Conservation (phyloP, 1,140 invertebrate genomes). For the Ephestia elutella region DNA sequence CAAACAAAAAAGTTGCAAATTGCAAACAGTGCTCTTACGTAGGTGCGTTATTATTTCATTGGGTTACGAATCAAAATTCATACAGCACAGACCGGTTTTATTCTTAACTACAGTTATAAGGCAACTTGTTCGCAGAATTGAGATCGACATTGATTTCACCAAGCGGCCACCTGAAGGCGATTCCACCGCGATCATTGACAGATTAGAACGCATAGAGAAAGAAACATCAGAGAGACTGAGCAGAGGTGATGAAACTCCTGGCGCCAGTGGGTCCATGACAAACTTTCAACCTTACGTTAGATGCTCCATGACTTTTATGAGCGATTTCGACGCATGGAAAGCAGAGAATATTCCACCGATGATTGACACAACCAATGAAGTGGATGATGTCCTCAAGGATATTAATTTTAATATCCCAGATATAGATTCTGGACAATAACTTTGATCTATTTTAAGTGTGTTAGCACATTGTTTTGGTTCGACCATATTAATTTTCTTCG, state of each 20-base stretch:
- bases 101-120: neutral
- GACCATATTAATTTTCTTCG: neutral
- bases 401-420: constrained; percentile 7
- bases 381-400: constrained; percentile 17
- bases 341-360: neutral
- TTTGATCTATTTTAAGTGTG: neutral
- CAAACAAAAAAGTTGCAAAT: too few relatives aligned
- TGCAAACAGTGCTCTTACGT: too few relatives aligned
- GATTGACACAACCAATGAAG: constrained; percentile 10
- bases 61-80: neutral
- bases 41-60: neutral
- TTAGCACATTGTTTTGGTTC: neutral
- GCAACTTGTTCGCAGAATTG: constrained; percentile 37
- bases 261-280: constrained; percentile 1
- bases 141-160: constrained; percentile 56
- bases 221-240: constrained; percentile 48
- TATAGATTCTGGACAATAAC: neutral
- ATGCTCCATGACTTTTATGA: constrained; percentile 13
- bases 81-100: neutral
- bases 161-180: constrained; percentile 39
- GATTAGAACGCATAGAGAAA: constrained; percentile 56
- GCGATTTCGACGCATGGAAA: constrained; percentile 23
- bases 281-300: constrained; percentile 8
- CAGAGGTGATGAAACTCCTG: constrained; percentile 14
- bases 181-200: constrained; percentile 42